Conservation (phyloP, 2,113 vertebrate genomes). For the Glareola pratincola region DNA sequence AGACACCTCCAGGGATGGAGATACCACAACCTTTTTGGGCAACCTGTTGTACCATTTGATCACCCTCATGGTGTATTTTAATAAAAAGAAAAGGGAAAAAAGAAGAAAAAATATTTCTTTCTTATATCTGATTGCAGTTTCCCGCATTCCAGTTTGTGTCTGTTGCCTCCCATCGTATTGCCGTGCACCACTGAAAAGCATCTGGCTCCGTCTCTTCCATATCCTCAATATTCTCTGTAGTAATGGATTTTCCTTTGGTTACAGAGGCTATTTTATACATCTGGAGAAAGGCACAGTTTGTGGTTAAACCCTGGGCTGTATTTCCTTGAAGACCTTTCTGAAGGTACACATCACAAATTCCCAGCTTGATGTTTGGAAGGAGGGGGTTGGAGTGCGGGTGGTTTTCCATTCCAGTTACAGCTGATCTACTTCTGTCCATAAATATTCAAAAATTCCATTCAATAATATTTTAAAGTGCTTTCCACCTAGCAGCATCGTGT, state of each 20-base stretch:
- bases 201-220: background rate
- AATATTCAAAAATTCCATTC: background rate
- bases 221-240: background rate
- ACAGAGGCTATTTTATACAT: background rate
- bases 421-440: background rate
- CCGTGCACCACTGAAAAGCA: background rate
- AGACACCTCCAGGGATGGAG: background rate
- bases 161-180: background rate
- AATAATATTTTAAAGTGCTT: background rate
- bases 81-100: background rate
- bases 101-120: background rate
- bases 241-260: conserved; percentile 16
- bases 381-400: background rate
- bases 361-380: background rate
- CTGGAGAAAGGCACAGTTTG: background rate
- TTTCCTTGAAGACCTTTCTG: conserved; percentile 5
- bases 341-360: background rate
- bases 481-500: background rate
- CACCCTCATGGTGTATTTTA: background rate
- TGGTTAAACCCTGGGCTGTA: background rate
- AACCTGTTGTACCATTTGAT: background rate
- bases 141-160: background rate
- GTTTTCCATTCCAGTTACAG: background rate
- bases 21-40: background rate
- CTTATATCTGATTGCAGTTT: background rate